Evolutionary conservation across 2,113 vertebrate species (phyloP).

Genomic region (Burhinus oedicnemus): DNA sequence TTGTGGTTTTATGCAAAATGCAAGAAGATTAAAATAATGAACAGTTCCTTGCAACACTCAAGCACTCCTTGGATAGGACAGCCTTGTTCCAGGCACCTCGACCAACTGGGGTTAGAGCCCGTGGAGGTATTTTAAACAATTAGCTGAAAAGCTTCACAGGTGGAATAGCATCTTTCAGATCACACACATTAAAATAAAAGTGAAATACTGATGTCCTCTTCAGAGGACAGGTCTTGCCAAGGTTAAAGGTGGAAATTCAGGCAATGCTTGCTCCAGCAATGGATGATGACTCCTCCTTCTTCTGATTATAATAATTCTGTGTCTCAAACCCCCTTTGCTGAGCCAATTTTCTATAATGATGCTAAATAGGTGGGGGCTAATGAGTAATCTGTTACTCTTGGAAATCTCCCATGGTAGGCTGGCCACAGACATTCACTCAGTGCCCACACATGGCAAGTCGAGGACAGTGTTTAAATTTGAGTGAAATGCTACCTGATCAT

Average conservation of each 20-base stretch:
- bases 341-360: background rate
- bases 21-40: constrained; percentile 9
- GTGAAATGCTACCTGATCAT: background rate
- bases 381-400: background rate
- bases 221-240: background rate
- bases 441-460: background rate
- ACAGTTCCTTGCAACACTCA: background rate
- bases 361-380: background rate
- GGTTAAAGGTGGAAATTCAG: background rate
- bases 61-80: background rate
- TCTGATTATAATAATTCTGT: background rate
- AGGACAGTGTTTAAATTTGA: background rate
- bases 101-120: background rate
- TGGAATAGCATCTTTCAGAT: background rate
- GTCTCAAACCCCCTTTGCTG: background rate
- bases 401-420: background rate
- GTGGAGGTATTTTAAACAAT: background rate
- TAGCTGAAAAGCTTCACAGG: background rate
- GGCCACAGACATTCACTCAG: background rate
- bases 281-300: background rate
- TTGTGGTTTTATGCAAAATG: constrained; percentile 37
- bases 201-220: background rate
- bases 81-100: background rate
- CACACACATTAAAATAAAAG: background rate
- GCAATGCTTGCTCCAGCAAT: background rate